Evolutionary conservation across 2,797 vertebrate species (phyloP), one percentile per base, ranked within the genome.

Genomic region (Hozukius guyotensis): DNA sequence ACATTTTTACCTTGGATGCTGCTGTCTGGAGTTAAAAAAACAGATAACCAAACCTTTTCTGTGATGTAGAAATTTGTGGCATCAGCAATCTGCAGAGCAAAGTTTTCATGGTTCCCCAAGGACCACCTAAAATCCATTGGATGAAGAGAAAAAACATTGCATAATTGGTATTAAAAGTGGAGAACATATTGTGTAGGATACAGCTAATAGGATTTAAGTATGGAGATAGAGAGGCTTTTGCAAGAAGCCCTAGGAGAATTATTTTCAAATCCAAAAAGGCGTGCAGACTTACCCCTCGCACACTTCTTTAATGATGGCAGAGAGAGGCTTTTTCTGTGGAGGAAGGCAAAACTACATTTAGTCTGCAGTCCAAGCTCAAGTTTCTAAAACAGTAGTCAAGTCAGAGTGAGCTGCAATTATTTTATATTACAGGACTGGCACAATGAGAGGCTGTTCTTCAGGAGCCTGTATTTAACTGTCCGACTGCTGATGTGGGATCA

Each of bases 271-370:
- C 25, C 22, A 70, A 76, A 29, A 32, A 22, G 18, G 69, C 32
- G 53, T 12, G 74, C n/a, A 73, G 61, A 84, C 98, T 98, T 94
- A 99, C 98, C 98, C 98, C 63, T 99, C 99, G 25, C 98, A 99
- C 82, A 99, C 97, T 98, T 99, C 99, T 93, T 99, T 99, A 94
- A 99, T 99, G 93, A 99, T 98, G 70, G 97, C 97, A 22, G 97
- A 97, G 75, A 99, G 95, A 49, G 99, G 99, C 88, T 99, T 99
- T 97, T 99, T 99, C 99, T 99, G 95, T 83, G 91, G 86, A 85
- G 57, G 57, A 71, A 92, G 55, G 25, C 20, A 78, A 89, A 92
- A 78, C 46, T 72, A 65, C 81, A 85, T 87, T 92, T 80, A 89
- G 83, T 52, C 67, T 69, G 67, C 63, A 78, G 71, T 73, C 60